Evolutionary conservation across 2,113 vertebrate genomes (phyloP).

Genomic region (Corvus moneduloides): DNA sequence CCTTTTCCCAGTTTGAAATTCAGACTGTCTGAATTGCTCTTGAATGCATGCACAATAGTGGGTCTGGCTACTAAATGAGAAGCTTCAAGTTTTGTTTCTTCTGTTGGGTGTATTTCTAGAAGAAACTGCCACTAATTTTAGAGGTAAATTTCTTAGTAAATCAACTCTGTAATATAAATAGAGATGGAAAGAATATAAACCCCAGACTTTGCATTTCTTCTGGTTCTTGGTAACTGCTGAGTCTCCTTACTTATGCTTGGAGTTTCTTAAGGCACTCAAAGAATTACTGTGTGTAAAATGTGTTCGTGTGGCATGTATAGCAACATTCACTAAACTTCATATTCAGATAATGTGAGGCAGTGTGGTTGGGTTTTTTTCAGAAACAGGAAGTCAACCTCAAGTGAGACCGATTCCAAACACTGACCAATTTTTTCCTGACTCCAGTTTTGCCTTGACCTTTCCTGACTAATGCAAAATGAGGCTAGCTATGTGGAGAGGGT

Average conservation of each 20-base stretch:
- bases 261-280: neutral
- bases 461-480: conserved; percentile 59
- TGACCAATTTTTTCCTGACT: conserved; percentile 55
- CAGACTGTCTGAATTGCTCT: neutral
- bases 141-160: neutral
- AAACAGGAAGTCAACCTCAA: conserved; percentile 48
- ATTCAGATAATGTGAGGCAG: neutral
- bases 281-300: neutral
- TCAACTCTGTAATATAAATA: neutral
- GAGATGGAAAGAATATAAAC: neutral
- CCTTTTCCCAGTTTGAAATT: neutral
- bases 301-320: neutral
- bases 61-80: neutral
- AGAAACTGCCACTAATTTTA: neutral
- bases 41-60: neutral
- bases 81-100: neutral
- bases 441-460: conserved; percentile 60
- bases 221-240: neutral
- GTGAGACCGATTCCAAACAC: conserved; percentile 52
- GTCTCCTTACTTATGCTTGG: neutral
- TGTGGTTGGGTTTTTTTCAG: neutral
- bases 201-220: neutral
- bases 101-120: neutral
- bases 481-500: neutral
- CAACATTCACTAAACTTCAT: neutral